Evolutionary conservation across 2,888 invertebrate species (phyloP).

Genomic region (Poecilobothrus nobilitatus): DNA sequence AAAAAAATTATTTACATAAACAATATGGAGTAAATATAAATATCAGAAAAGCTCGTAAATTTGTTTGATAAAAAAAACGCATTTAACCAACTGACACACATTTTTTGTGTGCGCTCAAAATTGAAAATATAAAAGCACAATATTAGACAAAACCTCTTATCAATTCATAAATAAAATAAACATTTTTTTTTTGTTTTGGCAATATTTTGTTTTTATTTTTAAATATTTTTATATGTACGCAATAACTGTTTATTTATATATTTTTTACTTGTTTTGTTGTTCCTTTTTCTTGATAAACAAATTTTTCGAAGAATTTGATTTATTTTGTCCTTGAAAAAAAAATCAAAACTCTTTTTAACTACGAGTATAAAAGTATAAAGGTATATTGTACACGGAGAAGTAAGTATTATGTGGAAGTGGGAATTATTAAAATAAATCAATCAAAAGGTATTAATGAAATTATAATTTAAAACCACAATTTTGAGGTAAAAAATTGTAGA

Average conservation of each 20-base stretch:
- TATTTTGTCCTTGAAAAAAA: background rate
- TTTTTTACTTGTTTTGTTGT: background rate
- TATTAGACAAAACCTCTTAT: conserved; percentile 1
- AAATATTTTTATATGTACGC: too few relatives aligned
- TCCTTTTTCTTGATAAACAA: background rate
- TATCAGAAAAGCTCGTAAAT: background rate
- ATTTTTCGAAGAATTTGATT: background rate
- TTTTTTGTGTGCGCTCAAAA: conserved; percentile 1
- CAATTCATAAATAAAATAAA: background rate
- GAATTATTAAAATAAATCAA: too few relatives aligned
- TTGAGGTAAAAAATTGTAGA: too few relatives aligned
- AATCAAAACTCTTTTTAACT: too few relatives aligned
- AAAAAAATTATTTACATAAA: background rate
- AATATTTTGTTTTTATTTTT: too few relatives aligned
- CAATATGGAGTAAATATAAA: background rate
- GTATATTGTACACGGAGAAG: too few relatives aligned
- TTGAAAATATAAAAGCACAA: background rate
- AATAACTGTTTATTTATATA: too few relatives aligned
- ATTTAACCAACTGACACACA: conserved; percentile 13
- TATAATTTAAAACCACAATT: too few relatives aligned
- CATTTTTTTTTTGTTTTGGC: too few relatives aligned
- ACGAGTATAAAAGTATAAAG: too few relatives aligned
- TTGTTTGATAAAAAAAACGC: conserved; percentile 8
- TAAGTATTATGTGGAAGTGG: too few relatives aligned
- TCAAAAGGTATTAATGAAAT: too few relatives aligned